Base-by-base conservation (phyloP, 2,113 vertebrate genomes). In the Oenanthe melanoleuca region DNA sequence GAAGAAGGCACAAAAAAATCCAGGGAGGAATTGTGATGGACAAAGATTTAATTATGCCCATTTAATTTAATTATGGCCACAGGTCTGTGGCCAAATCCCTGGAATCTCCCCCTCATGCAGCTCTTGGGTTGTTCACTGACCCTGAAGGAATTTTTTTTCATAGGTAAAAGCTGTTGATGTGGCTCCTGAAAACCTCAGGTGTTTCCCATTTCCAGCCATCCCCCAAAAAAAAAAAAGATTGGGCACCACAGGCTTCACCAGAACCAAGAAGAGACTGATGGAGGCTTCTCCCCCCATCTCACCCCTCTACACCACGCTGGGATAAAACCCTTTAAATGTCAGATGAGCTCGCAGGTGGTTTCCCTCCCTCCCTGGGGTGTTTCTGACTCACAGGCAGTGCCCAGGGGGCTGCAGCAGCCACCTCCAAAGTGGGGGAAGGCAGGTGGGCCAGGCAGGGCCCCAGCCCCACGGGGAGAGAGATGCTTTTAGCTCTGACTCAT, bases 401-500 rank as follows among this genome's bases (percentile, higher is more conserved):
- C 81, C 53, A 28, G 84, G 89, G 87, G 96, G 42, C 85, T 65
- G 42, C 28, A 19, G 2, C 67, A 65, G 78, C 91, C 94, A 22
- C 84, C 80, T 69, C n/a, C 78, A 65, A 1, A 0, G 89, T 6
- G 71, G 94, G 85, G 91, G 93, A 77, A 21, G 70, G 89, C 81
- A 53, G 86, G 95, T 92, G 95, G 96, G 96, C 89, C 80, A 72
- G 50, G 78, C 93, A 94, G 84, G 91, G 11, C 83, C 86, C 74
- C 15, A 0, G 78, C 66, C 70, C 89, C 11, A 10, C 2, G 8
- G 81, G 86, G 74, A 88, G 71, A 74, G 47, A 50, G 87, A 87
- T 84, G 87, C 20, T 87, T 79, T 92, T 57, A 49, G 28, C 67
- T 5, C 3, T 97, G 96, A 97, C 88, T 97, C 95, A 97, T 95